Conservation (phyloP, 2,888 invertebrate species). For the Gymnocheta viridis region DNA sequence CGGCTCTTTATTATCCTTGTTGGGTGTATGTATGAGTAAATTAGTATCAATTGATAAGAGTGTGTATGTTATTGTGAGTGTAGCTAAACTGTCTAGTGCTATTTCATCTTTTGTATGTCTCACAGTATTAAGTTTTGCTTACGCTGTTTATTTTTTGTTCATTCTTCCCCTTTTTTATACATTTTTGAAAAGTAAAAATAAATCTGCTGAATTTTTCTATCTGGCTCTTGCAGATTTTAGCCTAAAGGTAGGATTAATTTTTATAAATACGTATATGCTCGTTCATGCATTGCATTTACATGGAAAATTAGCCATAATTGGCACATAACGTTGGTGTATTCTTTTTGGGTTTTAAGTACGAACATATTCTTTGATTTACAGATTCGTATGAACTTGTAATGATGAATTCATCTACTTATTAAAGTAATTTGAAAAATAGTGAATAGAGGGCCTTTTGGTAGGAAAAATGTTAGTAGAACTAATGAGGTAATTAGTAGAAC, state of each 20-base stretch:
- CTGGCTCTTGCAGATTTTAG: conserved; percentile 62
- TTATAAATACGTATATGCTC: conserved; percentile 34
- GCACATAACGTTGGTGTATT: conserved; percentile 36
- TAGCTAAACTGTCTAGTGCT: conserved; percentile 44
- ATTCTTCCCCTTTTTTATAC: neutral
- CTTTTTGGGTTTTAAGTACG: conserved; percentile 2
- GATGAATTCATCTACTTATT: conserved; percentile 20
- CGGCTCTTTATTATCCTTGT: conserved; percentile 26
- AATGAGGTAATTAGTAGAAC: neutral
- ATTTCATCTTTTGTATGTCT: conserved; percentile 51
- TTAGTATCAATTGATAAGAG: conserved; percentile 19
- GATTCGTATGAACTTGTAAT: neutral
- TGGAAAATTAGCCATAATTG: conserved; percentile 63
- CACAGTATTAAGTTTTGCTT: conserved; percentile 56
- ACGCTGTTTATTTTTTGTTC: conserved; percentile 28
- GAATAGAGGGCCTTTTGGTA: neutral
- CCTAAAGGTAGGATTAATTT: conserved; percentile 68
- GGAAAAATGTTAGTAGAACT: neutral
- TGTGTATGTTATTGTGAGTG: neutral
- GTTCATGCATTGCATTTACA: conserved; percentile 31
- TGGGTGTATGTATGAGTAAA: conserved; percentile 15
- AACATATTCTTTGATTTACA: conserved; percentile 14
- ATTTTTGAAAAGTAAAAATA: conserved; percentile 47
- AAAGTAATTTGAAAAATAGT: neutral
- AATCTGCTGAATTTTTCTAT: conserved; percentile 65